Percentiles rank a stretch among this genome's conserved stretches.
Evolutionary conservation across 2,113 vertebrate species (phyloP).

Genomic region (Laticauda colubrina): DNA sequence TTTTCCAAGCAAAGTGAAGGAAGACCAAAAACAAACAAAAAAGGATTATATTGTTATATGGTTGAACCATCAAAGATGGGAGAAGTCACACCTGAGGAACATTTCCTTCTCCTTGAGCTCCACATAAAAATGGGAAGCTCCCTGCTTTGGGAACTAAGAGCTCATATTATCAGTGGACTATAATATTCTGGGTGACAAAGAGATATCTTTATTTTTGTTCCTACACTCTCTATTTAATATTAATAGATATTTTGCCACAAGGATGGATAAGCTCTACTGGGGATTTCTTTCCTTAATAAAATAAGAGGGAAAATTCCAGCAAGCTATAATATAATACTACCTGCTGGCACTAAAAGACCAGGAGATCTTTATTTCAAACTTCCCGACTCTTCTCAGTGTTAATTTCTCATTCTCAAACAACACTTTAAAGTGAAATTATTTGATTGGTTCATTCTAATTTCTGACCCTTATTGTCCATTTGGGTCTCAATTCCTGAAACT

Average conservation of each 20-base stretch:
- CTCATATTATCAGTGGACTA: background rate
- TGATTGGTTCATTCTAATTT: background rate
- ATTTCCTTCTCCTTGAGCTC: background rate
- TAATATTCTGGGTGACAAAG: constrained; percentile 2
- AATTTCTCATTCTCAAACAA: background rate
- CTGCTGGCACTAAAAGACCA: background rate
- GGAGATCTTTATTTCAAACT: background rate
- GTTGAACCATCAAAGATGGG: background rate
- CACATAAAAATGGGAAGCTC: background rate
- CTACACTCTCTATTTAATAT: background rate
- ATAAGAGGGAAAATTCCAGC: background rate
- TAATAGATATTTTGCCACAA: background rate
- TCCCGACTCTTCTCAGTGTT: background rate
- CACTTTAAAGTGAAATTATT: background rate
- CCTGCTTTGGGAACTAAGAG: background rate
- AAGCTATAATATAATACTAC: background rate
- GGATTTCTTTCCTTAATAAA: background rate
- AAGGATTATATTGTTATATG: background rate
- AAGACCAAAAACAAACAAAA: background rate
- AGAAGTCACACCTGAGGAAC: background rate
- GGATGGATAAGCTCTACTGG: background rate
- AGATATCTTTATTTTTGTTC: background rate
- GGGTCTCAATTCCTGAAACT: background rate
- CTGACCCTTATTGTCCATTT: background rate
- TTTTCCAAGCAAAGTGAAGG: background rate